These are phyloP conservation scores for Heteromyza rotundicornis DNA, from an alignment of 2,888 invertebrate genomes.

Conservation along the genomic window DNA sequence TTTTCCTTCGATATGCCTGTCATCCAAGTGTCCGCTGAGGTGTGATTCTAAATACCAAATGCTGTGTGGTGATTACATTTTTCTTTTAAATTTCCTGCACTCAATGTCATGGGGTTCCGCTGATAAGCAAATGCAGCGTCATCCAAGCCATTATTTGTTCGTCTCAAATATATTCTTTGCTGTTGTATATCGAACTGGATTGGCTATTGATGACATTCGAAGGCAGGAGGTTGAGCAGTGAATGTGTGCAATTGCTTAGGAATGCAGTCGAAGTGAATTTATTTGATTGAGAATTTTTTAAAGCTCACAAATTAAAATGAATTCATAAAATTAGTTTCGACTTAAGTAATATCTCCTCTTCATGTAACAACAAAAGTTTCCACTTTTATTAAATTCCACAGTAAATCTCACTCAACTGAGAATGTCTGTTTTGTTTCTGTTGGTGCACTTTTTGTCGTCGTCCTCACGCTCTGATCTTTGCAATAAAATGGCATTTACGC, in stretches of 20 bases:
- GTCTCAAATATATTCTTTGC: no score
- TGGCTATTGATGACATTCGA: no score
- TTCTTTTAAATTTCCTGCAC: neutral
- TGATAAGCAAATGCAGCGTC: neutral
- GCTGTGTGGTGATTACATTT: no score
- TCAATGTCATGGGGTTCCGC: neutral
- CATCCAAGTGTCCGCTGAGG: neutral
- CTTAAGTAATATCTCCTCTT: no score
- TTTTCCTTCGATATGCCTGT: neutral
- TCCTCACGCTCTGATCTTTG: neutral
- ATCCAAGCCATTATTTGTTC: no score
- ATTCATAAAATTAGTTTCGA: no score
- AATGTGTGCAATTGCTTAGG: neutral
- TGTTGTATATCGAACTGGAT: no score
- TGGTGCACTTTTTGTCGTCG: no score
- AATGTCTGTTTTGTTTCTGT: no score
- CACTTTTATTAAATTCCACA: neutral
- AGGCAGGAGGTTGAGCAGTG: neutral
- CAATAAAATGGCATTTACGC: constrained; percentile 29
- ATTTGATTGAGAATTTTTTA: no score
- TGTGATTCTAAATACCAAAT: neutral
- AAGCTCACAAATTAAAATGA: no score
- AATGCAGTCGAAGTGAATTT: no score
- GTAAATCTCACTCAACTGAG: neutral
- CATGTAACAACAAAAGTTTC: neutral